phyloP scores from a whole-genome alignment of 2,888 invertebrate species.

The Sphaerophoria taeniata region DNA sequence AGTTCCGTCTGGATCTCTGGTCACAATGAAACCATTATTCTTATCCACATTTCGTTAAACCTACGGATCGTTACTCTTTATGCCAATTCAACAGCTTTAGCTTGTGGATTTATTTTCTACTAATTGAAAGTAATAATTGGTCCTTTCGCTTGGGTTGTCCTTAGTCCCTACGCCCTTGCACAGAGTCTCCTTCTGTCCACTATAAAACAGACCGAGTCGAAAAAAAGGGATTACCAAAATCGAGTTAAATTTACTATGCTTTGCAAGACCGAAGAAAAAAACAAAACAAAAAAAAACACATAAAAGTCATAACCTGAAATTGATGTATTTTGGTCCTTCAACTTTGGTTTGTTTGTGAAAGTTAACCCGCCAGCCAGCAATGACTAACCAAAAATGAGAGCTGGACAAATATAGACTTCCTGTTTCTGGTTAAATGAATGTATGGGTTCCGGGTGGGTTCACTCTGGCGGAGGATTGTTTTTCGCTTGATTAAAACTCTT shows the following conservation, averaged over 20 bases:
- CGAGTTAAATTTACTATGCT: slow-evolving; percentile 37
- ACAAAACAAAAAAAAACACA: slow-evolving; percentile 13
- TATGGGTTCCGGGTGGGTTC: slow-evolving; percentile 22
- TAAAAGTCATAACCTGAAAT: slow-evolving; percentile 67
- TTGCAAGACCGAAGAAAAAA: slow-evolving; percentile 2
- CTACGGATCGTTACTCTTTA: neutral
- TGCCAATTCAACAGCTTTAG: slow-evolving; percentile 17
- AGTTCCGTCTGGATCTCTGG: slow-evolving; percentile 1
- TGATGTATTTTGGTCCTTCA: slow-evolving; percentile 46
- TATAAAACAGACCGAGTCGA: neutral
- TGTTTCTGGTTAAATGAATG: neutral
- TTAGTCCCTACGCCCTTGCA: neutral
- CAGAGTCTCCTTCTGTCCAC: neutral
- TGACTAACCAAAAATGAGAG: slow-evolving; percentile 3
- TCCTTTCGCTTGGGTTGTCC: slow-evolving; percentile 32
- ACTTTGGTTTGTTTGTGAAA: neutral
- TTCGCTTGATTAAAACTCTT: slow-evolving; percentile 36
- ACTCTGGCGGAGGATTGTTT: slow-evolving; percentile 7
- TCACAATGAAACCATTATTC: neutral
- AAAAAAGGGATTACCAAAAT: slow-evolving; percentile 40
- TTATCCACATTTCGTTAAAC: neutral
- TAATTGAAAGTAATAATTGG: slow-evolving; percentile 65
- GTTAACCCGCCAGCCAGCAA: neutral
- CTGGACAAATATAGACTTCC: slow-evolving; percentile 21
- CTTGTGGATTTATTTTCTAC: slow-evolving; percentile 45